These are phyloP conservation scores for Melitaea cinxia DNA, from an alignment of 1,140 invertebrate species.

Conservation along the genomic window DNA sequence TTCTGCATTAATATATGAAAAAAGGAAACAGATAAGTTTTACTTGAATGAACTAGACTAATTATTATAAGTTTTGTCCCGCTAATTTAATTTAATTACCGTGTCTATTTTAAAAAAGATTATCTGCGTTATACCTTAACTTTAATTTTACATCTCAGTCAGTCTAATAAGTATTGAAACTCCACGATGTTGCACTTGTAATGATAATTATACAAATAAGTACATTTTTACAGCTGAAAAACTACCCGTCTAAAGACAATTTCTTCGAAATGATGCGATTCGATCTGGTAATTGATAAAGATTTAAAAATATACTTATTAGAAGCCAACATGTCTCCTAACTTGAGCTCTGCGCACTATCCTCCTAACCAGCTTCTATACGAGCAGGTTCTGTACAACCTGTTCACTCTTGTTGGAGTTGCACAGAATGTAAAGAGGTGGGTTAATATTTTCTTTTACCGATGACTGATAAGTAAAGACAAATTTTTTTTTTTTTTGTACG, in stretches of 20 bases:
- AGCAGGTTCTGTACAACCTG: slow-evolving; percentile 95
- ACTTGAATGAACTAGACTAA: too few species aligned
- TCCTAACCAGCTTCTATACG: slow-evolving; percentile 93
- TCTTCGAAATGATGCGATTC: slow-evolving; percentile 84
- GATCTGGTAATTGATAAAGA: slow-evolving; percentile 15
- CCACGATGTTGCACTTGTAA: background rate
- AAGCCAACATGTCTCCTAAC: slow-evolving; percentile 99
- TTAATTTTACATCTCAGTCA: too few species aligned
- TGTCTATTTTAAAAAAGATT: too few species aligned
- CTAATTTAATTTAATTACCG: too few species aligned
- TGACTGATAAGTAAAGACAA: too few species aligned
- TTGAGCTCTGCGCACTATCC: slow-evolving; percentile 96
- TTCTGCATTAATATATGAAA: too few species aligned
- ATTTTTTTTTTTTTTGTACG: too few species aligned
- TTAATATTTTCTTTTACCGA: background rate
- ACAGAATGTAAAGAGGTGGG: background rate
- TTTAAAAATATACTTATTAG: slow-evolving; percentile 87
- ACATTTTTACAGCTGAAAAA: slow-evolving; percentile 56
- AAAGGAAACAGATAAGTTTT: too few species aligned
- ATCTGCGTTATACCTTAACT: too few species aligned
- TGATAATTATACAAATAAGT: background rate
- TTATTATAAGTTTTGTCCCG: too few species aligned
- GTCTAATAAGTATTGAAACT: too few species aligned
- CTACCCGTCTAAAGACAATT: slow-evolving; percentile 85
- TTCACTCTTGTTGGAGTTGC: slow-evolving; percentile 88